A percentile compares a stretch with the other conserved stretches of the same genome.
These are phyloP conservation scores for Noctua fimbriata DNA, from an alignment of 2,888 invertebrate genomes.

Conservation along the genomic window DNA sequence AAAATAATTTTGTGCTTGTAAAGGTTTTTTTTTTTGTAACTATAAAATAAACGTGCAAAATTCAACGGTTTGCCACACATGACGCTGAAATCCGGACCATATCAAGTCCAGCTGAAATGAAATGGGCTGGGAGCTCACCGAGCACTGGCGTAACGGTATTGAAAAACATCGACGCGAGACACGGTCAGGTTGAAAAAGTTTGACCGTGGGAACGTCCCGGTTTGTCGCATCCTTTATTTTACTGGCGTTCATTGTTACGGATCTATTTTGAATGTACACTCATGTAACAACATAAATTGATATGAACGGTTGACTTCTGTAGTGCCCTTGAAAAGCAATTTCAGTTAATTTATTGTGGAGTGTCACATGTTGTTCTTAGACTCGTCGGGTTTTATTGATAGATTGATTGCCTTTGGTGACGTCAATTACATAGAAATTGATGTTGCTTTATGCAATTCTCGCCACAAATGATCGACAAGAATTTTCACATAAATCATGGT, in stretches of 20 bases:
- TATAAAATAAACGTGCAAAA: neutral
- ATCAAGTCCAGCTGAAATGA: slow-evolving; percentile 27
- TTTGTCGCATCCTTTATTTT: slow-evolving; percentile 46
- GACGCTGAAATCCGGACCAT: slow-evolving; percentile 20
- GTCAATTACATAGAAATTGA: neutral
- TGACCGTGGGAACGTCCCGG: slow-evolving; percentile 53
- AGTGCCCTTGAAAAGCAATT: neutral
- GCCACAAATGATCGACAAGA: neutral
- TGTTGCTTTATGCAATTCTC: neutral
- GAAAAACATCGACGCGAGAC: slow-evolving; percentile 66
- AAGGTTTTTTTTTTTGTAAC: too few relatives aligned
- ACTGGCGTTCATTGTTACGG: slow-evolving; percentile 23
- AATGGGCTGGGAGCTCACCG: slow-evolving; percentile 15
- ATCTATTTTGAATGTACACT: neutral
- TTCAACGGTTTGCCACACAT: neutral
- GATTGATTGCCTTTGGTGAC: neutral
- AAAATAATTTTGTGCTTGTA: too few relatives aligned
- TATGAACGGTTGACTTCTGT: neutral
- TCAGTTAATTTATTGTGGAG: neutral
- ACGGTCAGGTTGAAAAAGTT: slow-evolving; percentile 66
- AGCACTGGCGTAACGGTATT: slow-evolving; percentile 51
- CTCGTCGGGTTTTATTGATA: neutral
- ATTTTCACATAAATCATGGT: neutral
- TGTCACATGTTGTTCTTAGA: neutral
- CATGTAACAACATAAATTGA: neutral